Base-by-base conservation (phyloP, 2,888 invertebrate genomes). In the Platynereis dumerilii region DNA sequence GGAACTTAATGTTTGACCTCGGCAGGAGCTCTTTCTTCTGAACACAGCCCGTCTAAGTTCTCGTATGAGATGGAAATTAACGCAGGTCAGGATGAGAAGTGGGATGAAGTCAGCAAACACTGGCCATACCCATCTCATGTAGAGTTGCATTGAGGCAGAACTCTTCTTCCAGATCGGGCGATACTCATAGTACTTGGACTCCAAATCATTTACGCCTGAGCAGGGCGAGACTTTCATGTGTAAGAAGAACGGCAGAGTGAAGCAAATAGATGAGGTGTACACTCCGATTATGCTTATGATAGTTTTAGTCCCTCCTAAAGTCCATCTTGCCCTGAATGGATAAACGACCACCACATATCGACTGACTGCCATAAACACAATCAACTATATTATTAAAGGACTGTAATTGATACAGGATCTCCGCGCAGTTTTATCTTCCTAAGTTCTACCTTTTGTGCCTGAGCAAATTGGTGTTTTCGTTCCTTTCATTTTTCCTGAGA, bases 301-400 rank as follows among this genome's bases (percentile, higher is more conserved):
- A 75, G 88, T 87, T 34, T 80, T 75, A 39, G 75, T 89, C 20
- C 76, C 73, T 34, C 90, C 89, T 80, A 89, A 86, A 44, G 89
- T 87, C 15, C 61, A n/a, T 1, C 69, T 55, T 2, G 69, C 69
- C n/a, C 88, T 87, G 5, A 90, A 89, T 7, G 91, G 91, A 84
- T 89, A 90, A 75, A 91, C 91, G 3, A 91, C 90, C 67, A 91
- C 90, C 29, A 91, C 88, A 82, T 90, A 91, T 53, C 91, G 87
- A 79, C 91, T 91, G 68, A 91, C 86, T 24, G 91, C 91, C 72
- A 91, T 85, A 10, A 90, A 90, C 60, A 91, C 84, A n/a, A 91
- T 87, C 89, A 91, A 89, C 87, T 91, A 88, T 2, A 91, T 91
- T 62, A 91, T 91, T n/a, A n/a, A n/a, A n/a, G n/a, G n/a, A n/a